These are phyloP conservation scores for Zelleria hepariella DNA, from an alignment of 2,888 invertebrate genomes.

Conservation along the genomic window DNA sequence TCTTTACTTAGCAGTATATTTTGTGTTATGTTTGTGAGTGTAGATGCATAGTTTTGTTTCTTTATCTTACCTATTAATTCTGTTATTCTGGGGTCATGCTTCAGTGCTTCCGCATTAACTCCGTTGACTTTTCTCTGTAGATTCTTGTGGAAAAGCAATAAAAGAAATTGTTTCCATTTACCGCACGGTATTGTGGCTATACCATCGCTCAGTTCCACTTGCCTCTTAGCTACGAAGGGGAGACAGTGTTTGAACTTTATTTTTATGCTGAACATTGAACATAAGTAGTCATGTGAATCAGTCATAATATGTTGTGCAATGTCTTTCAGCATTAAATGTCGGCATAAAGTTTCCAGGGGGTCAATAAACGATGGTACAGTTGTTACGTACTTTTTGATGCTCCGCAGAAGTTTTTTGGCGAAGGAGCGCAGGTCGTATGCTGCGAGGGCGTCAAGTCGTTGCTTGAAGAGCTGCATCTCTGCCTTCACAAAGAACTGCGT, in stretches of 20 bases:
- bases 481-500: slow-evolving; percentile 38
- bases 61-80: slow-evolving; percentile 38
- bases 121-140: slow-evolving; percentile 38
- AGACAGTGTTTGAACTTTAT: slow-evolving; percentile 71
- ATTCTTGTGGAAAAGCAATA: slow-evolving; percentile 57
- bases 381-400: slow-evolving; percentile 33
- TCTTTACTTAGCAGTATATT: slow-evolving; percentile 35
- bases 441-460: slow-evolving; percentile 30
- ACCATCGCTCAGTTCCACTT: slow-evolving; percentile 66
- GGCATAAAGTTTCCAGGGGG: slow-evolving; percentile 38
- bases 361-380: slow-evolving; percentile 22
- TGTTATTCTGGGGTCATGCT: slow-evolving; percentile 44
- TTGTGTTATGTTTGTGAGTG: slow-evolving; percentile 17
- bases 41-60: slow-evolving; percentile 20
- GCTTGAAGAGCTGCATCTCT: slow-evolving; percentile 44
- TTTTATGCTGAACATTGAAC: slow-evolving; percentile 36
- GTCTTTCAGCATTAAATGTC: slow-evolving; percentile 43
- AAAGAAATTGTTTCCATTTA: slow-evolving; percentile 66
- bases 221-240: slow-evolving; percentile 61
- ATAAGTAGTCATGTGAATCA: slow-evolving; percentile 27
- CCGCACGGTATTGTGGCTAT: slow-evolving; percentile 66
- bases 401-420: slow-evolving; percentile 42
- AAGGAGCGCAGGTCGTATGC: slow-evolving; percentile 49
- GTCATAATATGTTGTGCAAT: slow-evolving; percentile 42
- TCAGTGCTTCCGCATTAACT: slow-evolving; percentile 30